phyloP scores from a whole-genome alignment of 2,888 invertebrate species.

The Drosophila vallismaia region DNA sequence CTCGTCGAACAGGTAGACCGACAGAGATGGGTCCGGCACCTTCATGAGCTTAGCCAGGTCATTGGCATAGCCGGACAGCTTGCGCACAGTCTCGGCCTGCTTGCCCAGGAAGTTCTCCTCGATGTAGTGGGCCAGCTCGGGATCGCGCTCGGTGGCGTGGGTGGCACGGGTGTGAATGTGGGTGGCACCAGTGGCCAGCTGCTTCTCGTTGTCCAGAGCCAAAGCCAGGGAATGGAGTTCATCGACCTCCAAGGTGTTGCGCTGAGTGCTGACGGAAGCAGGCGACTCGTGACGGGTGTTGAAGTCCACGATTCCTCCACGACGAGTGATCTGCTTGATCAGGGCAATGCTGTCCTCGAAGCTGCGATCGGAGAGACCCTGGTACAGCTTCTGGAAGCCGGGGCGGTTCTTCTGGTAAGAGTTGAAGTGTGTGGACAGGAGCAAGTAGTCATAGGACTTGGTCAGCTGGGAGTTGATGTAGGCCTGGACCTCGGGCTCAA shows the following conservation, averaged over 20 bases:
- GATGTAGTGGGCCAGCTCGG: slow-evolving; percentile 89
- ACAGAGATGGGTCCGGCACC: slow-evolving; percentile 86
- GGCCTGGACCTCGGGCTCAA: slow-evolving; percentile 73
- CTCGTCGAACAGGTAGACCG: slow-evolving; percentile 91
- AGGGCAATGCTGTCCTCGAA: slow-evolving; percentile 90
- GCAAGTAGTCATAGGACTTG: slow-evolving; percentile 90
- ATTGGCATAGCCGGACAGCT: slow-evolving; percentile 89
- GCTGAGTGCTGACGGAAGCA: slow-evolving; percentile 45
- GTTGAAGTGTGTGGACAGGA: slow-evolving; percentile 90
- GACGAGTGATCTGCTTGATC: slow-evolving; percentile 90
- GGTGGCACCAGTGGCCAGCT: slow-evolving; percentile 88
- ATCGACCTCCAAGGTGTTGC: slow-evolving; percentile 78
- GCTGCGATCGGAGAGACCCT: slow-evolving; percentile 89
- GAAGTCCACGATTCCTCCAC: slow-evolving; percentile 88
- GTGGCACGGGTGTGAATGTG: slow-evolving; percentile 88
- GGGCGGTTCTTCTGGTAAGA: slow-evolving; percentile 90
- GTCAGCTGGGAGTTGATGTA: slow-evolving; percentile 87
- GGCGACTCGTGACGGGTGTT: slow-evolving; percentile 75
- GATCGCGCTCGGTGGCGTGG: slow-evolving; percentile 85
- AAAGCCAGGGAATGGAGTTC: slow-evolving; percentile 90
- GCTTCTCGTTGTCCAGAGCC: slow-evolving; percentile 91
- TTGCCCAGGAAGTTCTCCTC: slow-evolving; percentile 90
- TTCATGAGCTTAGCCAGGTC: slow-evolving; percentile 89
- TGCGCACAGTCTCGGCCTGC: slow-evolving; percentile 88
- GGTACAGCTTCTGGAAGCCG: slow-evolving; percentile 91